phyloP scores from a whole-genome alignment of 2,888 invertebrate species.

The Epistrophella euchroma region DNA sequence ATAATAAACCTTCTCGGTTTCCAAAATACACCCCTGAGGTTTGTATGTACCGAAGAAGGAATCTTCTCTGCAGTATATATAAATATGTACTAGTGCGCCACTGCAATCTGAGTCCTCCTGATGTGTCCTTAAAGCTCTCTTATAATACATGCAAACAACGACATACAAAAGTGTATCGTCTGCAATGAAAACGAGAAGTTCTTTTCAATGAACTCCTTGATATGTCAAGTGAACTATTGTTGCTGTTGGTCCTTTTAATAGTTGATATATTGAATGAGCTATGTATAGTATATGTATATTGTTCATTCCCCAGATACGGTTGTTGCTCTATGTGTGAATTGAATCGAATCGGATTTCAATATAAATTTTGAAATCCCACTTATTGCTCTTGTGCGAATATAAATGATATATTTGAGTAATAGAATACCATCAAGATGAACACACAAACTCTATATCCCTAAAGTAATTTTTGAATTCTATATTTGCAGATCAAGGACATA shows the following conservation, averaged over 20 bases:
- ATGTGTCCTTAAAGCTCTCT: slow-evolving; percentile 21
- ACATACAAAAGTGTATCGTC: slow-evolving; percentile 4
- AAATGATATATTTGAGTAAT: slow-evolving; percentile 46
- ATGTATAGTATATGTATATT: not conserved
- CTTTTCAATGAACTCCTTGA: slow-evolving; percentile 70
- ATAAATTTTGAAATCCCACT: slow-evolving; percentile 48
- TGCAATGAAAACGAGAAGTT: slow-evolving; percentile 60
- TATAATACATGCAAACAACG: not conserved
- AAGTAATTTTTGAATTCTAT: slow-evolving; percentile 43
- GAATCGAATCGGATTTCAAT: slow-evolving; percentile 64
- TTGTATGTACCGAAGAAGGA: not conserved
- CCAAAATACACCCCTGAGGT: slow-evolving; percentile 49
- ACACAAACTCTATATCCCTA: not conserved
- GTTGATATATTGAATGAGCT: not conserved
- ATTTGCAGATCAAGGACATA: slow-evolving; percentile 86
- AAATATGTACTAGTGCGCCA: slow-evolving; percentile 13
- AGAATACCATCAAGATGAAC: not conserved
- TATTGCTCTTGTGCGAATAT: slow-evolving; percentile 37
- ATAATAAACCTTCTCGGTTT: slow-evolving; percentile 14
- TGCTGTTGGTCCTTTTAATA: slow-evolving; percentile 46
- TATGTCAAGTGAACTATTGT: slow-evolving; percentile 68
- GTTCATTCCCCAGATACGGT: slow-evolving; percentile 1
- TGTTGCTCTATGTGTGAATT: slow-evolving; percentile 38
- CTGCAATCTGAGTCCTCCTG: slow-evolving; percentile 19
- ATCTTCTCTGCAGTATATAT: not conserved